phyloP scores from a whole-genome alignment of 2,888 invertebrate genomes.

The Melolontha melolontha region DNA sequence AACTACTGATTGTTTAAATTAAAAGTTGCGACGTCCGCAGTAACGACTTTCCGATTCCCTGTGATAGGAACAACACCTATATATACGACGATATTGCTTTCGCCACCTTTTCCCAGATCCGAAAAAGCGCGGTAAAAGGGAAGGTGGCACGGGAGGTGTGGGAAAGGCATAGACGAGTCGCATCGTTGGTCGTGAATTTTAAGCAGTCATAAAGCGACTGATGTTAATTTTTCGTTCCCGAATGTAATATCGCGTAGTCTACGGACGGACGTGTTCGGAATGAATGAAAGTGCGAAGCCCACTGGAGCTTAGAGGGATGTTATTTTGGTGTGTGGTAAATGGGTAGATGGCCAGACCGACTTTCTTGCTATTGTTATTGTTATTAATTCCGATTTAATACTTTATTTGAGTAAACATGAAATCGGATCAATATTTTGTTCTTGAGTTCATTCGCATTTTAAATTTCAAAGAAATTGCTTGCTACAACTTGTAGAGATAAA shows the following conservation, averaged over 20 bases:
- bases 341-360: no score
- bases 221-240: slow-evolving; percentile 66
- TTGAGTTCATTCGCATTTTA: no score
- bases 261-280: slow-evolving; percentile 32
- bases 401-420: no score
- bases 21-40: slow-evolving; percentile 56
- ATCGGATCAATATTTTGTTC: no score
- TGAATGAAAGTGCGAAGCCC: neutral
- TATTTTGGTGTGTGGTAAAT: neutral
- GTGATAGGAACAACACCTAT: slow-evolving; percentile 18
- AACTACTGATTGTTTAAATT: slow-evolving; percentile 59
- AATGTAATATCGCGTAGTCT: slow-evolving; percentile 60
- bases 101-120: no score
- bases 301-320: neutral
- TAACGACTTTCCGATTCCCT: slow-evolving; percentile 38
- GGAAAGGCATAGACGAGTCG: neutral
- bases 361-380: neutral
- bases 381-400: no score
- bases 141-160: neutral
- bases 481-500: no score
- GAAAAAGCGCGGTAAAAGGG: slow-evolving; percentile 8
- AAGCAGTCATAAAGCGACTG: slow-evolving; percentile 67
- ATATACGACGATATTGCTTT: slow-evolving; percentile 53
- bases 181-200: slow-evolving; percentile 56
- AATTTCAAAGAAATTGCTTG: no score